A percentile compares a stretch with the other conserved stretches of the same genome.
Conservation (phyloP, 2,113 vertebrate species). For the Mystacornis crossleyi region DNA sequence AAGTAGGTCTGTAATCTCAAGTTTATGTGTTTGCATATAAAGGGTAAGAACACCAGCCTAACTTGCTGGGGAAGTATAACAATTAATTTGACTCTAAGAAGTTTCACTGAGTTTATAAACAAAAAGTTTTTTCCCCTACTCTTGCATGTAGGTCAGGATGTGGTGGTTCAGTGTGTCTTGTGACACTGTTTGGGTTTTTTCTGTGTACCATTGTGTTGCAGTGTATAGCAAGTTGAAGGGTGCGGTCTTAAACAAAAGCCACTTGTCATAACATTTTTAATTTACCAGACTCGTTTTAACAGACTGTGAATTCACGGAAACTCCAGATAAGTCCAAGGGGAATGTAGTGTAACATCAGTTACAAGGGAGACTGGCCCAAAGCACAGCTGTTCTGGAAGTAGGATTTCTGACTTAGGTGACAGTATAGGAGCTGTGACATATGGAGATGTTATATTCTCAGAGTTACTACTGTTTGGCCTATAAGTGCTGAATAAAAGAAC, state of each 20-base stretch:
- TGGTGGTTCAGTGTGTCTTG: neutral
- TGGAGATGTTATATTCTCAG: rapidly evolving
- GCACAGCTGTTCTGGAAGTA: neutral
- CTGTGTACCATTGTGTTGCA: rapidly evolving
- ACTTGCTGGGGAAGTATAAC: neutral
- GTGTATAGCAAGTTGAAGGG: neutral
- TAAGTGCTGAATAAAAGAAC: neutral
- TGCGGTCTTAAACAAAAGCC: neutral
- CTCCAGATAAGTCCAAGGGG: neutral
- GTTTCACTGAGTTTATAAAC: neutral
- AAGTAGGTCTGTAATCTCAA: neutral
- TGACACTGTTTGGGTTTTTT: neutral
- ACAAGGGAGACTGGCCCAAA: neutral
- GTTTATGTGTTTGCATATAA: neutral
- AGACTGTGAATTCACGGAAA: neutral
- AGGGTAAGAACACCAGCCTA: neutral
- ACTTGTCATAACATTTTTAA: neutral
- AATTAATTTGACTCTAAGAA: neutral
- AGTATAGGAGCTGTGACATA: neutral
- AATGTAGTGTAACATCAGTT: neutral
- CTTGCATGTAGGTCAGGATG: neutral
- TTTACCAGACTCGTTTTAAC: neutral
- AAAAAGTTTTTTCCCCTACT: rapidly evolving
- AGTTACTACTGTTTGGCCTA: rapidly evolving
- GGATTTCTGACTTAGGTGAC: neutral